Base-by-base conservation (phyloP, 2,888 invertebrate species). In the Congeria kusceri region DNA sequence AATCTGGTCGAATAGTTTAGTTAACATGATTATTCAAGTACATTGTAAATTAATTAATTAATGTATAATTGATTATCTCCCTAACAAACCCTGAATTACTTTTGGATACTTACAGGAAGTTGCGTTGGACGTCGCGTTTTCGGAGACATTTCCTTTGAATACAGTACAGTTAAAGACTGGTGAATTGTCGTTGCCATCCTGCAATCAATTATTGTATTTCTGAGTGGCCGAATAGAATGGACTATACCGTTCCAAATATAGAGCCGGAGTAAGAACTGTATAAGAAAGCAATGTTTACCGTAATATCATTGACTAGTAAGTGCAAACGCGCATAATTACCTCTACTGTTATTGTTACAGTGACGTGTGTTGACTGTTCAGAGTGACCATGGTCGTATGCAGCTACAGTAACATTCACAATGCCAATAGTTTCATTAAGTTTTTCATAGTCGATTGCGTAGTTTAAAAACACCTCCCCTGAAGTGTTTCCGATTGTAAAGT, bases 151-250 rank as follows among this genome's bases (percentile, higher is more conserved):
- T 2, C 57, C 80, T 7, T 13, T 20, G 47, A 64, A 78, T 23
- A 20, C 3, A 0, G 29, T 46, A 23, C 47, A 15, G 20, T 18
- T 70, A 61, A 83, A 83, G 3, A 28, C 15, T 2, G 83, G 83
- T 23, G 7, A 1, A 32, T 80, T 72, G 49, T 83, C 83, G 64
- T 83, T 83, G 20, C 46, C 56, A 49, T 83, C 83, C 83, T 83
- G 62, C 18, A 76, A 39, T 13, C 39, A 39, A 7, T 13, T 39
- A 39, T n/a, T n/a, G n/a, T n/a, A n/a, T n/a, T n/a, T n/a, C n/a
- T n/a, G n/a, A n/a, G n/a, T n/a, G n/a, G n/a, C n/a, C n/a, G n/a
- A n/a, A n/a, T n/a, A n/a, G n/a, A n/a, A n/a, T n/a, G n/a, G n/a
- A n/a, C n/a, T n/a, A n/a, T n/a, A n/a, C n/a, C n/a, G n/a, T n/a